Conservation (phyloP, 2,888 invertebrate genomes). For the Coleophora flavipennella region DNA sequence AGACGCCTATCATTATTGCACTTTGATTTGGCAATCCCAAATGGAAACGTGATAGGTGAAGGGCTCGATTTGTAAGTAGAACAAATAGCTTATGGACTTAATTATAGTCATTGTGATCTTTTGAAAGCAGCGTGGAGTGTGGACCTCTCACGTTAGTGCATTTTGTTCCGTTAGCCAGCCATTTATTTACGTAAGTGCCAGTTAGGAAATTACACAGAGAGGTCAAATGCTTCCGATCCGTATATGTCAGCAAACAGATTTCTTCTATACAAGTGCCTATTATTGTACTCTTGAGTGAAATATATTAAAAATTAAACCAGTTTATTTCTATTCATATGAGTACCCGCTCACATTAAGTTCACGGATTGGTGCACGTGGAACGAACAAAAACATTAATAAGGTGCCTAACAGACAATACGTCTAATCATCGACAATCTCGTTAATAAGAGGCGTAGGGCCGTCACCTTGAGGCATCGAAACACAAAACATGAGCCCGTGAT, state of each 20-base stretch:
- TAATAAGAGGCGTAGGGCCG: conserved; percentile 28
- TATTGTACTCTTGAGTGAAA: too few species aligned
- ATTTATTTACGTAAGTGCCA: too few species aligned
- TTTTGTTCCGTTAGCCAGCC: too few species aligned
- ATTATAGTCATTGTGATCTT: conserved; percentile 49
- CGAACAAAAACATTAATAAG: conserved; percentile 34
- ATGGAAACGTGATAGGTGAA: conserved; percentile 66
- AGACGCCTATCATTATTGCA: conserved; percentile 45
- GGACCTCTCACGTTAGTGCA: too few species aligned
- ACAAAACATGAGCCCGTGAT: conserved; percentile 33
- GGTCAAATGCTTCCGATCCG: too few species aligned
- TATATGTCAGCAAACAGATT: too few species aligned
- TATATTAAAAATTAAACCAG: too few species aligned
- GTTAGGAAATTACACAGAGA: too few species aligned
- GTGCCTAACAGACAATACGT: conserved; percentile 16
- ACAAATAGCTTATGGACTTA: conserved; percentile 51
- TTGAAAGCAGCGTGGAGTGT: conserved; percentile 4
- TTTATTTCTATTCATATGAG: too few species aligned
- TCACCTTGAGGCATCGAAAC: conserved; percentile 20
- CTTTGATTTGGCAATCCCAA: conserved; percentile 56
- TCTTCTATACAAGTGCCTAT: too few species aligned
- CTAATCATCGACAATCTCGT: conserved; percentile 19
- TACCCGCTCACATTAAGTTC: background rate
- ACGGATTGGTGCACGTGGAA: too few species aligned
- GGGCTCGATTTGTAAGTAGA: conserved; percentile 59